Conservation (phyloP, 2,113 vertebrate genomes). For the Ailurus styani region DNA sequence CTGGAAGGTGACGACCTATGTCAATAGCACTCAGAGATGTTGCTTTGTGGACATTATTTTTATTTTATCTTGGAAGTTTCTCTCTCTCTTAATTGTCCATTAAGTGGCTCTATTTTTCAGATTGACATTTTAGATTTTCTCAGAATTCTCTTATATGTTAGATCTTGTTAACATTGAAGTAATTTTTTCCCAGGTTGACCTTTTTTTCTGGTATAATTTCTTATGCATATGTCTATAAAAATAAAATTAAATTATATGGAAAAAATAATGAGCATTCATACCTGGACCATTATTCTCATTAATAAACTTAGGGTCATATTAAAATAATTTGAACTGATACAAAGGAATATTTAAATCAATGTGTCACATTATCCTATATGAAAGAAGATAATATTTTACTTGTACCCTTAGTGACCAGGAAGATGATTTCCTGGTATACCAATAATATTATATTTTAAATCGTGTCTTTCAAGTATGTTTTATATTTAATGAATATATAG, state of each 20-base stretch:
- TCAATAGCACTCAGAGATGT: background rate
- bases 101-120: background rate
- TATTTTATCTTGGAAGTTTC: background rate
- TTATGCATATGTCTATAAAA: background rate
- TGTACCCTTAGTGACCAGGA: background rate
- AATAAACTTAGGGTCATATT: background rate
- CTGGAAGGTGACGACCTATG: background rate
- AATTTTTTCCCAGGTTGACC: background rate
- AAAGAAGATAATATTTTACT: background rate
- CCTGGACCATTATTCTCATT: background rate
- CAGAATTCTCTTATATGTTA: background rate
- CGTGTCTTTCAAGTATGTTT: background rate
- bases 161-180: background rate
- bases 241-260: background rate
- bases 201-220: background rate
- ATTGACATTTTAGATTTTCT: background rate
- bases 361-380: background rate
- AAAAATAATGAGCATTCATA: background rate
- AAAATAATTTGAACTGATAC: background rate
- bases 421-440: background rate
- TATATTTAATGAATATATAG: background rate
- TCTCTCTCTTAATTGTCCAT: background rate
- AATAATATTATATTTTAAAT: background rate
- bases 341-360: background rate
- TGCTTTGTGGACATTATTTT: background rate